Percentiles rank a stretch among this genome's conserved stretches.
These are phyloP conservation scores for Antedon mediterranea DNA, from an alignment of 53 echinoderm and acorn worm genomes.

Conservation along the genomic window DNA sequence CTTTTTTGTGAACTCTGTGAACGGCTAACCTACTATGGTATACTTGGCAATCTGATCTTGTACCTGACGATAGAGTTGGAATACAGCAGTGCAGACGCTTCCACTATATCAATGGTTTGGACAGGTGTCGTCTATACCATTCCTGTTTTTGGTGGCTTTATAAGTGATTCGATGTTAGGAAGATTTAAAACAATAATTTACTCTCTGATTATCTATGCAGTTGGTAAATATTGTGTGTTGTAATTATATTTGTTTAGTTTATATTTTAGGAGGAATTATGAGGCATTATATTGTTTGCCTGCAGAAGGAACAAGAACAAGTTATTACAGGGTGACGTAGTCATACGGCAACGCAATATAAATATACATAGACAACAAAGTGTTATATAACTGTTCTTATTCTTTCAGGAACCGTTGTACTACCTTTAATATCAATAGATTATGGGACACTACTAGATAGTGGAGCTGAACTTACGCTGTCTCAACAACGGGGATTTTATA, in stretches of 20 bases:
- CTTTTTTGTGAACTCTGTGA: slow-evolving; percentile 82
- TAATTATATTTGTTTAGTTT: too few relatives aligned
- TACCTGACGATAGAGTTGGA: slow-evolving; percentile 57
- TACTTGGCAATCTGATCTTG: slow-evolving; percentile 61
- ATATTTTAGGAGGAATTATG: too few relatives aligned
- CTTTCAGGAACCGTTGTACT: slow-evolving; percentile 45
- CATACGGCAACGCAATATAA: too few relatives aligned
- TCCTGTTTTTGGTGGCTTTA: slow-evolving; percentile 76
- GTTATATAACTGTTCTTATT: not conserved
- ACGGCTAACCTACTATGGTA: slow-evolving; percentile 83
- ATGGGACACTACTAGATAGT: not conserved
- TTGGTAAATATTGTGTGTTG: slow-evolving; percentile 51
- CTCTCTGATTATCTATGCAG: slow-evolving; percentile 52
- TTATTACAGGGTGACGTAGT: too few relatives aligned
- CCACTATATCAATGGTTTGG: slow-evolving; percentile 43
- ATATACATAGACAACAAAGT: too few relatives aligned
- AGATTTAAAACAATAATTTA: slow-evolving; percentile 82
- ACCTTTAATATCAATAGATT: slow-evolving; percentile 66
- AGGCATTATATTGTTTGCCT: too few relatives aligned
- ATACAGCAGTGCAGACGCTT: slow-evolving; percentile 40
- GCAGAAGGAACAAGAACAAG: too few relatives aligned
- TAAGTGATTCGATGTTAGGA: slow-evolving; percentile 71
- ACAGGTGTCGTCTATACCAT: slow-evolving; percentile 79
- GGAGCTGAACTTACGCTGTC: slow-evolving; percentile 5
- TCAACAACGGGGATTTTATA: slow-evolving; percentile 43